Percentiles rank a stretch among this genome's conserved stretches.
These are phyloP conservation scores for Oegoconia quadripuncta DNA, from an alignment of 2,888 invertebrate genomes.

Conservation along the genomic window DNA sequence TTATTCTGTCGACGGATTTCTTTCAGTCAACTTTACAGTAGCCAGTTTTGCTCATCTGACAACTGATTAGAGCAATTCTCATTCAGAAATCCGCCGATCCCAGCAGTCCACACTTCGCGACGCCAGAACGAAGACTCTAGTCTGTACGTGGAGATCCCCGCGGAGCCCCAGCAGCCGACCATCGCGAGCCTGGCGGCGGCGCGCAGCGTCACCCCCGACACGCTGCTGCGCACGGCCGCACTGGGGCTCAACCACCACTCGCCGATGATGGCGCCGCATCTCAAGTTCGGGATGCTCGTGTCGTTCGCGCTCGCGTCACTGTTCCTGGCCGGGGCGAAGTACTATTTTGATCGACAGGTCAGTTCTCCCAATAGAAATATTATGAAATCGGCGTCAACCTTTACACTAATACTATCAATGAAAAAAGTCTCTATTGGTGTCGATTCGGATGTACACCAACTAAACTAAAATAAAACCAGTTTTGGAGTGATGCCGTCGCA, in stretches of 20 bases:
- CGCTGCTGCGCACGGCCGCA: slow-evolving; percentile 64
- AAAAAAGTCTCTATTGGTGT: too few relatives aligned
- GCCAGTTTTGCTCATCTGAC: too few relatives aligned
- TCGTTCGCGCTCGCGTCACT: slow-evolving; percentile 84
- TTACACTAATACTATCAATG: too few relatives aligned
- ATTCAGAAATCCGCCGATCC: slow-evolving; percentile 48
- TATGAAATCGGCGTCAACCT: too few relatives aligned
- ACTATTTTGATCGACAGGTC: slow-evolving; percentile 84
- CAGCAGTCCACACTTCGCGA: slow-evolving; percentile 49
- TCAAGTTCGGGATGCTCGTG: slow-evolving; percentile 85
- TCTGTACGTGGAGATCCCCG: slow-evolving; percentile 67
- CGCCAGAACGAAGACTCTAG: slow-evolving; percentile 59
- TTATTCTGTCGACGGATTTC: too few relatives aligned
- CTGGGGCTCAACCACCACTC: slow-evolving; percentile 64
- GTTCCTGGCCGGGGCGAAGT: slow-evolving; percentile 85
- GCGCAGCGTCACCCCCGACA: slow-evolving; percentile 69
- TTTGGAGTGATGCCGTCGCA: too few relatives aligned
- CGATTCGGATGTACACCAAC: too few relatives aligned
- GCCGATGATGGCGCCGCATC: slow-evolving; percentile 77
- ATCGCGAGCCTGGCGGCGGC: slow-evolving; percentile 69
- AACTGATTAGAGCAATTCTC: too few relatives aligned
- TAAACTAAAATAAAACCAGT: too few relatives aligned
- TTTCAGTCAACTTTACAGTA: too few relatives aligned
- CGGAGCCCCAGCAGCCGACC: slow-evolving; percentile 60
- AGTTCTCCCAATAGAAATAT: too few relatives aligned